phyloP scores from a whole-genome alignment of 2,113 vertebrate species.

The Engystomops pustulosus region DNA sequence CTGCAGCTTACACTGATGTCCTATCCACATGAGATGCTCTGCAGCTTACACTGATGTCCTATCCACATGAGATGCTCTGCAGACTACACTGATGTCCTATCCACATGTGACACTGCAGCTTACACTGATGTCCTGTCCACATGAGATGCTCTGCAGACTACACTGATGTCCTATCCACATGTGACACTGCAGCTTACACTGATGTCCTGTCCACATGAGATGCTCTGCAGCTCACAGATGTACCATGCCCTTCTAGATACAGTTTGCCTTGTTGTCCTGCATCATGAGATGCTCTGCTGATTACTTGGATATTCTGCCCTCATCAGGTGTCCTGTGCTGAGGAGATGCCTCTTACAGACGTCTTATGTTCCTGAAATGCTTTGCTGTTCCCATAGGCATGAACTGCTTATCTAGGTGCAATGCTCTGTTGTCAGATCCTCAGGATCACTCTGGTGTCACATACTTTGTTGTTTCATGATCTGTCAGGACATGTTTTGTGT shows the following conservation, averaged over 20 bases:
- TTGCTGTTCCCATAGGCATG: neutral
- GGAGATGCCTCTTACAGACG: neutral
- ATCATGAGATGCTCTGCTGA: neutral
- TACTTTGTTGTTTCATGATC: neutral
- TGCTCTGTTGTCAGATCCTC: neutral
- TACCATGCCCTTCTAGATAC: no score
- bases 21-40: neutral
- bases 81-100: no score
- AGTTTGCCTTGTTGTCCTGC: neutral
- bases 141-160: neutral
- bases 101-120: neutral
- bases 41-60: neutral
- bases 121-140: neutral
- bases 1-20: neutral
- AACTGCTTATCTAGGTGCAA: neutral
- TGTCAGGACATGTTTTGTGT: constrained; percentile 4
- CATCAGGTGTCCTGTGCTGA: neutral
- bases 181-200: no score
- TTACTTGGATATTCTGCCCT: neutral
- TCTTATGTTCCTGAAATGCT: constrained; percentile 8
- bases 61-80: neutral
- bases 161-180: no score
- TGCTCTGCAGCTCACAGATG: neutral
- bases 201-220: neutral
- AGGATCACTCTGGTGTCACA: constrained; percentile 7